Evolutionary conservation across 2,888 invertebrate species (phyloP).

Genomic region (Leucophenga maculata): DNA sequence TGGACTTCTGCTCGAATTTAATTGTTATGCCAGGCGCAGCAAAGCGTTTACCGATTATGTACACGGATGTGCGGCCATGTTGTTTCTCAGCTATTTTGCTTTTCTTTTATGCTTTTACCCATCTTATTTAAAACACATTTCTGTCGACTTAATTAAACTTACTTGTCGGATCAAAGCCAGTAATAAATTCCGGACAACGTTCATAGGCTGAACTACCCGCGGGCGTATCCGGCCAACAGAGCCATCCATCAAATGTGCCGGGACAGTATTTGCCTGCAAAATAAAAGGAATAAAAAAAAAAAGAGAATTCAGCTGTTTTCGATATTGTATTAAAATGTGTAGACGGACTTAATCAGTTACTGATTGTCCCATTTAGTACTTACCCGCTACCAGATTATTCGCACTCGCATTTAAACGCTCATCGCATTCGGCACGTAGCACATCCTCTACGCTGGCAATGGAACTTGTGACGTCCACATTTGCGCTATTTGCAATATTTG

Average conservation of each 20-base stretch:
- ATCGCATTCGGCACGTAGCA: constrained; percentile 60
- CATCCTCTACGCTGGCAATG: constrained; percentile 46
- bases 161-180: constrained; percentile 83
- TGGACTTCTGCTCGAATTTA: constrained; percentile 14
- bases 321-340: constrained; percentile 28
- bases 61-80: constrained; percentile 12
- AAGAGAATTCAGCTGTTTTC: constrained; percentile 13
- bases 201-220: constrained; percentile 79
- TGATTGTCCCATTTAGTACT: too few relatives aligned
- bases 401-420: constrained; percentile 62
- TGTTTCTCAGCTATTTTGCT: background rate
- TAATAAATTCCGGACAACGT: constrained; percentile 82
- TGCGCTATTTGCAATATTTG: constrained; percentile 34
- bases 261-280: constrained; percentile 77
- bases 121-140: background rate
- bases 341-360: constrained; percentile 25
- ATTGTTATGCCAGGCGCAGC: constrained; percentile 50
- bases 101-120: too few relatives aligned
- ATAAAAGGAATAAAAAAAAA: constrained; percentile 4
- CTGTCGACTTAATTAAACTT: constrained; percentile 70
- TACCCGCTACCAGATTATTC: constrained; percentile 53
- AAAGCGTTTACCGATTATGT: background rate
- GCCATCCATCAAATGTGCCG: constrained; percentile 87
- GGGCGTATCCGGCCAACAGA: constrained; percentile 83
- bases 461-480: constrained; percentile 32